These are phyloP conservation scores for Cottus gobio DNA, from an alignment of 2,113 vertebrate genomes.

Conservation along the genomic window DNA sequence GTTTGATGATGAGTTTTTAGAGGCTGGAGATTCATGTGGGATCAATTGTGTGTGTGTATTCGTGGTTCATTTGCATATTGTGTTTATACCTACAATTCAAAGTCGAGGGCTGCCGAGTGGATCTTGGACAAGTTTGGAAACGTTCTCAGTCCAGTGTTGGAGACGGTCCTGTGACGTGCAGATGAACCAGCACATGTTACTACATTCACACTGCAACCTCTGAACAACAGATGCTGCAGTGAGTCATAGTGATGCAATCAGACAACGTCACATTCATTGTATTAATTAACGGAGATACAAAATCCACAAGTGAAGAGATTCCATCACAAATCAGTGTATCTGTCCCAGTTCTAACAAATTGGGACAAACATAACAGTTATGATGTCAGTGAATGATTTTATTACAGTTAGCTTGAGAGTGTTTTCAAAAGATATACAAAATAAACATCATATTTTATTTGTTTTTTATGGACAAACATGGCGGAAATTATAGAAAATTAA, in stretches of 20 bases:
- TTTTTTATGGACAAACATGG: neutral
- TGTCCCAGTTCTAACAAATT: slow-evolving; percentile 45
- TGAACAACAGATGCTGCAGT: slow-evolving; percentile 38
- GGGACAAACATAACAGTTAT: slow-evolving; percentile 28
- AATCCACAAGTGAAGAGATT: slow-evolving; percentile 7
- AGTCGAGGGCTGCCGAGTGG: slow-evolving; percentile 56
- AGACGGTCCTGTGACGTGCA: slow-evolving; percentile 73
- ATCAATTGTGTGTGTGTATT: slow-evolving; percentile 12
- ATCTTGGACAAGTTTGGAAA: slow-evolving; percentile 79
- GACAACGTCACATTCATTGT: slow-evolving; percentile 31
- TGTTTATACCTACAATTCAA: slow-evolving; percentile 74
- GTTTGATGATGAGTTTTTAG: slow-evolving; percentile 25
- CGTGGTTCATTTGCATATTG: slow-evolving; percentile 6
- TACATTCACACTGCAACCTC: slow-evolving; percentile 1
- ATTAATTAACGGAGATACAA: slow-evolving; percentile 6
- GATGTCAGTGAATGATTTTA: slow-evolving; percentile 2
- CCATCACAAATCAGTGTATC: slow-evolving; percentile 12
- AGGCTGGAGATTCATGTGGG: slow-evolving; percentile 23
- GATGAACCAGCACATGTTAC: slow-evolving; percentile 44
- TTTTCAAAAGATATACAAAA: slow-evolving; percentile 15
- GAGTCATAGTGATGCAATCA: slow-evolving; percentile 24
- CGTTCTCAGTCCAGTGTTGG: slow-evolving; percentile 75
- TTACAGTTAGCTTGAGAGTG: neutral
- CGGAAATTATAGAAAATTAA: neutral
- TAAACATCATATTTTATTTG: neutral